Base-by-base conservation (phyloP, 2,797 vertebrate genomes). In the Enteromius unitaeniatus region DNA sequence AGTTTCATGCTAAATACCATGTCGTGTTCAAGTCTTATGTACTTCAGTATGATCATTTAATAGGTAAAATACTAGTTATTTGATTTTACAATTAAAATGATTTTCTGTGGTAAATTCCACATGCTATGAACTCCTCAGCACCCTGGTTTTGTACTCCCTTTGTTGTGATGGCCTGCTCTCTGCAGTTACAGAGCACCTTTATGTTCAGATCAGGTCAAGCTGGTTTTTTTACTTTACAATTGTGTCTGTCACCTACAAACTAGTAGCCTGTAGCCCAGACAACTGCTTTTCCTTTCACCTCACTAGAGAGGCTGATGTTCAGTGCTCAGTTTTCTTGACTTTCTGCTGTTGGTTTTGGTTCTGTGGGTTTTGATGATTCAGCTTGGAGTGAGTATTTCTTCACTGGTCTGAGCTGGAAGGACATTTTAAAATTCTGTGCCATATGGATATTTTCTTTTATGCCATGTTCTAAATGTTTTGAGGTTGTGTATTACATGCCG, bases 181-280 rank as follows among this genome's bases (percentile, higher is more conserved):
- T 81, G 21, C 60, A 58, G n/a, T 23, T 28, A 68, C 47, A 65
- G 47, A 58, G n/a, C 2, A 3, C 13, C 69, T 23, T n/a, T 58
- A 40, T 81, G 8, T 15, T 72, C 67, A 81, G 79, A 83, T 77
- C 82, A 83, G 82, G 82, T 83, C 65, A 10, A 70, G 51, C 82
- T 70, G 82, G 75, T 83, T 83, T 70, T 45, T 31, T 58, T 19
- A 77, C 64, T 64, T 19, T 23, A 23, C 13, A 49, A 1, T 42
- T 31, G 26, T 1, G 0, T 34, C 7, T 49, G 11, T 40, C 13
- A 34, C 26, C n/a, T 19, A 40, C 10, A 0, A 26, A 23, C 23
- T 37, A 17, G 26, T n/a, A 26, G 31, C 17, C 23, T 51, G 42
- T 65, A 83, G 10, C 67, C 15, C 3, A 42, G 47, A 31, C 47